phyloP scores from a whole-genome alignment of 1,140 invertebrate species.

The Cotesia vestalis region DNA sequence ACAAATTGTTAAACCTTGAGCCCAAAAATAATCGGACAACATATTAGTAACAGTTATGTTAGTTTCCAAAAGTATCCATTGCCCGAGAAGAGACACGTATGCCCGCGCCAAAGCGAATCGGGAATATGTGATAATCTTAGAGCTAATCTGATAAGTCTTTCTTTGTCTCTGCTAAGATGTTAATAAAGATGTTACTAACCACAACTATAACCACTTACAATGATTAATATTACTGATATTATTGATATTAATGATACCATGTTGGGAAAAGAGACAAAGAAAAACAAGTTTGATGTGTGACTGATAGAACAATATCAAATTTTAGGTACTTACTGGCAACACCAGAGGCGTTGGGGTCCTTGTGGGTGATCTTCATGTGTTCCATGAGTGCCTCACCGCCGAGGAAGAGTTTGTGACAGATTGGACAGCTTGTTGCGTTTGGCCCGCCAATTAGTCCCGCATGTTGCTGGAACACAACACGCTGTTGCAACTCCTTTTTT shows the following conservation, averaged over 20 bases:
- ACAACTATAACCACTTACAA: neutral
- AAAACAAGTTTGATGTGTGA: neutral
- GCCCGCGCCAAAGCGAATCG: conserved; percentile 57
- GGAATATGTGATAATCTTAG: conserved; percentile 37
- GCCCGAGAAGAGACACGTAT: conserved; percentile 45
- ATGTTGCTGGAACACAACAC: conserved; percentile 92
- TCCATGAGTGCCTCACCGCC: conserved; percentile 91
- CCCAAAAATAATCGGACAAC: too few species aligned
- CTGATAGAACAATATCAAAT: neutral
- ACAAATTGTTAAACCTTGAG: too few species aligned
- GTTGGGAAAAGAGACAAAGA: conserved; percentile 10
- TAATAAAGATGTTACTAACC: neutral
- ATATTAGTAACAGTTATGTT: conserved; percentile 21
- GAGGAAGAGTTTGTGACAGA: conserved; percentile 93
- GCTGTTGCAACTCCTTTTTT: conserved; percentile 83
- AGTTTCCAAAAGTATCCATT: conserved; percentile 31
- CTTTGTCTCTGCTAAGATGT: conserved; percentile 5
- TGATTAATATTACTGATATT: conserved; percentile 2
- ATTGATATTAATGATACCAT: conserved; percentile 2
- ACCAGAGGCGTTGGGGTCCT: conserved; percentile 87
- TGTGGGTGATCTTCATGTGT: conserved; percentile 95
- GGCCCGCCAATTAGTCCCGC: conserved; percentile 88
- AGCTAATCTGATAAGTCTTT: conserved; percentile 4
- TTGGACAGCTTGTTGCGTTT: conserved; percentile 87
- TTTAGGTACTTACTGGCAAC: conserved; percentile 84